These are phyloP conservation scores for Toxotes chatareus DNA, from an alignment of 2,113 vertebrate species.

Conservation along the genomic window DNA sequence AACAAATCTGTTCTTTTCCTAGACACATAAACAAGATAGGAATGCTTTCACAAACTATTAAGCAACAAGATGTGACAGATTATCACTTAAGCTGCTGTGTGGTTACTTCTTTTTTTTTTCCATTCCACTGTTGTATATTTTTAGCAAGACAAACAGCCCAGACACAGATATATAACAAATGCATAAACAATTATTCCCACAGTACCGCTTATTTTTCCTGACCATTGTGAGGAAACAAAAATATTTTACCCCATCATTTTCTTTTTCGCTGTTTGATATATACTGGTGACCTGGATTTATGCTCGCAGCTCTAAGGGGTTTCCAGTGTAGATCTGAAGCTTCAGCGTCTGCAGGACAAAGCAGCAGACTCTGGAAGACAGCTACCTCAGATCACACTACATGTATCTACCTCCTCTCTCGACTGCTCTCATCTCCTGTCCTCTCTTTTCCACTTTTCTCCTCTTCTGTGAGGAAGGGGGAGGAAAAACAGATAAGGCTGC, in stretches of 20 bases:
- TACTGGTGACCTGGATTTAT: conserved; percentile 49
- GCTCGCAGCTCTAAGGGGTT: conserved; percentile 22
- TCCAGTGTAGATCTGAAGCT: conserved; percentile 24
- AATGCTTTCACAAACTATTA: conserved; percentile 45
- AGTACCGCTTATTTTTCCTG: neutral
- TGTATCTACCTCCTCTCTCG: conserved; percentile 67
- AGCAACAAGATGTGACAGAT: conserved; percentile 54
- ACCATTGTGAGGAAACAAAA: neutral
- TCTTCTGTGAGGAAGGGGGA: conserved; percentile 48
- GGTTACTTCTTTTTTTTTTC: conserved; percentile 13
- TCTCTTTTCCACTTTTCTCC: conserved; percentile 56
- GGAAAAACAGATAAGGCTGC: conserved; percentile 70
- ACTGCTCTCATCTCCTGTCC: conserved; percentile 70
- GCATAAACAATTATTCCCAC: neutral
- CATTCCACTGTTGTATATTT: neutral
- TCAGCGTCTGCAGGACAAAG: conserved; percentile 61
- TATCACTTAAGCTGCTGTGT: conserved; percentile 36
- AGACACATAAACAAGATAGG: conserved; percentile 30
- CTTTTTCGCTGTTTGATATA: conserved; percentile 2
- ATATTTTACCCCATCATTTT: neutral
- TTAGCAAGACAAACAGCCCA: conserved; percentile 9
- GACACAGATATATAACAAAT: neutral
- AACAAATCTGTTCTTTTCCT: conserved; percentile 16
- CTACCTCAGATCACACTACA: conserved; percentile 67
- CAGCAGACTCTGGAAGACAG: conserved; percentile 58